Evolutionary conservation across 1,140 invertebrate genomes (phyloP).

Genomic region (Meloidogyne floridensis): DNA sequence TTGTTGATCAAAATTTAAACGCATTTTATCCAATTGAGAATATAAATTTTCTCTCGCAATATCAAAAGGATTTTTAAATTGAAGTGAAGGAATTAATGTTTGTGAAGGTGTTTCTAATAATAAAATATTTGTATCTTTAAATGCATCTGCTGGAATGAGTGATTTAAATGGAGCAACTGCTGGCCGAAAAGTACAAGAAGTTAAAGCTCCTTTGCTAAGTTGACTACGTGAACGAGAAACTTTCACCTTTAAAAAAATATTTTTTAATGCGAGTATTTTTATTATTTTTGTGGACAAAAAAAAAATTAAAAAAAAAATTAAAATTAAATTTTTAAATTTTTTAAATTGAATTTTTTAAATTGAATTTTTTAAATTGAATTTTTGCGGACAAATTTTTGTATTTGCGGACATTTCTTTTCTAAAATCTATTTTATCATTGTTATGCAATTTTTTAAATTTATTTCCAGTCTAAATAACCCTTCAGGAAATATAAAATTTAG

Average conservation of each 20-base stretch:
- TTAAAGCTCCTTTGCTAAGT: conserved; percentile 11
- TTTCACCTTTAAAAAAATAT: conserved; percentile 26
- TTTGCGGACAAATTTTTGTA: too few relatives aligned
- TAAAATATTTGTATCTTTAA: conserved; percentile 15
- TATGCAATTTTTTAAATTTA: too few relatives aligned
- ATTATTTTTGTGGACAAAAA: neutral
- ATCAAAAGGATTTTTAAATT: conserved; percentile 92
- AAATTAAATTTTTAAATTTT: too few relatives aligned
- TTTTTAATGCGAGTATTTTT: neutral
- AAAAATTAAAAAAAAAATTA: too few relatives aligned
- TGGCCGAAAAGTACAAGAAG: conserved; percentile 28
- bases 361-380: too few relatives aligned
- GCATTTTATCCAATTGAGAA: conserved; percentile 89
- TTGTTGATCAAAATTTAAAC: conserved; percentile 88
- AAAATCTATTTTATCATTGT: too few relatives aligned
- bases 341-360: too few relatives aligned
- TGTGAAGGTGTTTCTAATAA: conserved; percentile 10
- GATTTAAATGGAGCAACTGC: conserved; percentile 12
- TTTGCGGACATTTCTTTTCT: too few relatives aligned
- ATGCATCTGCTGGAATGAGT: conserved; percentile 14
- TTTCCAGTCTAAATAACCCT: too few relatives aligned
- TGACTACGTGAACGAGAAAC: conserved; percentile 25
- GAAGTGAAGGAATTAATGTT: conserved; percentile 66
- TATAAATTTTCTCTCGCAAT: conserved; percentile 84
- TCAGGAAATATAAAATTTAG: too few relatives aligned